These are phyloP conservation scores for Trichopria drosophilae DNA, from an alignment of 2,888 invertebrate species.

Conservation along the genomic window DNA sequence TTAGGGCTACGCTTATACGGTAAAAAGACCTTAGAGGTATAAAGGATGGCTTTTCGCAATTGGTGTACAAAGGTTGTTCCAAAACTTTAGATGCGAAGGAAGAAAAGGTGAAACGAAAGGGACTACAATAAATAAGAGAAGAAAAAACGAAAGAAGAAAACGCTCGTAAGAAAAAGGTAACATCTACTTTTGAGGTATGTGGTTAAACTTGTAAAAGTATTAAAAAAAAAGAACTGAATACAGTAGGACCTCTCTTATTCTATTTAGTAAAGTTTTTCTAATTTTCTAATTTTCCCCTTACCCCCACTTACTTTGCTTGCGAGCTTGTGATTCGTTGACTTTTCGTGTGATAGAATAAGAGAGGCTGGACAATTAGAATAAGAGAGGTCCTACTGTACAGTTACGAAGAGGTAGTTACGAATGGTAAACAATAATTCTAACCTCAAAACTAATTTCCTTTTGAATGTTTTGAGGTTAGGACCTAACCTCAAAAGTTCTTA, in stretches of 20 bases:
- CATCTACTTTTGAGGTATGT: constrained; percentile 53
- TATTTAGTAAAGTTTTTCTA: no score
- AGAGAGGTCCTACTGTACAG: no score
- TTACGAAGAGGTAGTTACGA: constrained; percentile 54
- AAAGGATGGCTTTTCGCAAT: constrained; percentile 29
- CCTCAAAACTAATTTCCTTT: no score
- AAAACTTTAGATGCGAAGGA: constrained; percentile 45
- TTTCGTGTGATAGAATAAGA: no score
- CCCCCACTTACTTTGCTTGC: no score
- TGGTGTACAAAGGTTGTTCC: constrained; percentile 38
- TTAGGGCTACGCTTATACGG: constrained; percentile 28
- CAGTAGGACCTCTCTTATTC: no score
- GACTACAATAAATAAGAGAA: constrained; percentile 24
- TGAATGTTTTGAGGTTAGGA: no score
- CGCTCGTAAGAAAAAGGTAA: constrained; percentile 27
- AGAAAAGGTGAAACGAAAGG: constrained; percentile 41
- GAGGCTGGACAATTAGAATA: no score
- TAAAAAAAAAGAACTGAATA: constrained; percentile 52
- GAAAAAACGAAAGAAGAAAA: constrained; percentile 38
- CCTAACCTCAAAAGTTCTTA: no score
- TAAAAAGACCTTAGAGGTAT: constrained; percentile 25
- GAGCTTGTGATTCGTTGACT: no score
- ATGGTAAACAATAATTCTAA: no score
- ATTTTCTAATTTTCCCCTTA: no score
- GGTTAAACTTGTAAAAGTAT: constrained; percentile 56